A percentile compares a stretch with the other conserved stretches of the same genome.
phyloP scores from a whole-genome alignment of 2,888 invertebrate genomes.

The Cantharis flavilabris region DNA sequence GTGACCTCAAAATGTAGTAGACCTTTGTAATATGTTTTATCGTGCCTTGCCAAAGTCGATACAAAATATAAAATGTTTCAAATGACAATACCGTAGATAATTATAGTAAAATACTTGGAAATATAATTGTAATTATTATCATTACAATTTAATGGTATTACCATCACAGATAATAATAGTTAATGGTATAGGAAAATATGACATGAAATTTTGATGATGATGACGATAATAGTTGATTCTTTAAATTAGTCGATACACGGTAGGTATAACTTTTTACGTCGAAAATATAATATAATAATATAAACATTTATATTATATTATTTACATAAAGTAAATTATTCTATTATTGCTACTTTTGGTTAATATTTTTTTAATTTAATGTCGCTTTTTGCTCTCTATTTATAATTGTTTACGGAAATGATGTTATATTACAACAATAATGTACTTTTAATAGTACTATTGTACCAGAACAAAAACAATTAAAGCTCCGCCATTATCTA shows the following conservation, averaged over 20 bases:
- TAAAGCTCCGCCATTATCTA: background rate
- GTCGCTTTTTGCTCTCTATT: background rate
- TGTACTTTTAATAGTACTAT: background rate
- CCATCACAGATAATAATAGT: background rate
- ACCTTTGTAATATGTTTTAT: background rate
- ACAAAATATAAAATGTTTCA: background rate
- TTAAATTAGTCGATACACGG: background rate
- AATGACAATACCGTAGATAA: background rate
- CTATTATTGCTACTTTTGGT: background rate
- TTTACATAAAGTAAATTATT: background rate
- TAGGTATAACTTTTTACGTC: background rate
- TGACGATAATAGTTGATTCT: background rate
- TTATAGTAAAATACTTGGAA: background rate
- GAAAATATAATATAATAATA: background rate
- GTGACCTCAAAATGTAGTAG: conserved; percentile 17
- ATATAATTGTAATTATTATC: background rate
- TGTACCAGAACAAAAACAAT: background rate
- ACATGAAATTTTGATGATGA: background rate
- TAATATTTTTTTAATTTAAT: background rate
- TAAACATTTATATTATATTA: background rate
- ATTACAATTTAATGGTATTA: background rate
- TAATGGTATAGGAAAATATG: background rate
- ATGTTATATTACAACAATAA: background rate
- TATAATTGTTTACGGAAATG: background rate
- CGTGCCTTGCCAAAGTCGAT: background rate